These are phyloP conservation scores for Hirundo rustica DNA, from an alignment of 2,797 vertebrate genomes.

Conservation along the genomic window DNA sequence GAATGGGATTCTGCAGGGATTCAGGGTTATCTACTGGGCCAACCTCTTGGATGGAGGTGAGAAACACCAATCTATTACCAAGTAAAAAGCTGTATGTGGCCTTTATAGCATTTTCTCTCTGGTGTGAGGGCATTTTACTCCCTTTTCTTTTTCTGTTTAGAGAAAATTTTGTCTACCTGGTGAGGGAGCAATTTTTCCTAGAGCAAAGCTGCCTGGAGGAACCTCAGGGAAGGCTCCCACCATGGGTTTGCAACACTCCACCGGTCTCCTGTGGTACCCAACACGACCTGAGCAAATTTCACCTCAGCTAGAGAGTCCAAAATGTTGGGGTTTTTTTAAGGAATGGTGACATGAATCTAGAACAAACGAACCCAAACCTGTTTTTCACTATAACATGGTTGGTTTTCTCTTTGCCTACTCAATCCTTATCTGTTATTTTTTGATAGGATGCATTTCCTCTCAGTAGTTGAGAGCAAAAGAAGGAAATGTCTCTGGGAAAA, in stretches of 20 bases:
- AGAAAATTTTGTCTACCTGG: not conserved
- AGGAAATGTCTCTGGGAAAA: not conserved
- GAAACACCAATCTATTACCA: not conserved
- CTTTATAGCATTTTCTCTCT: not conserved
- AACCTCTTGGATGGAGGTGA: conserved; percentile 97
- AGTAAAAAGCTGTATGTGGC: fast-evolving
- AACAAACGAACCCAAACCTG: not conserved
- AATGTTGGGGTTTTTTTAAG: not conserved
- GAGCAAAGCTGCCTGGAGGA: not conserved
- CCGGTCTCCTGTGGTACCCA: not conserved
- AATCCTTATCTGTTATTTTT: not conserved
- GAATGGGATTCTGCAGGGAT: conserved; percentile 97
- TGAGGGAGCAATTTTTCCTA: not conserved
- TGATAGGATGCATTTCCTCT: not conserved
- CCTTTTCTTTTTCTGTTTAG: not conserved
- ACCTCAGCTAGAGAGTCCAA: not conserved
- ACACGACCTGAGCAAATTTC: not conserved
- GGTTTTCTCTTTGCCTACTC: not conserved
- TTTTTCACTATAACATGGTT: not conserved
- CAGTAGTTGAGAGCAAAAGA: not conserved
- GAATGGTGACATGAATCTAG: not conserved
- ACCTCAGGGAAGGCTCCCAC: not conserved
- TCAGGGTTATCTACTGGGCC: conserved; percentile 98
- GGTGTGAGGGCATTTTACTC: not conserved
- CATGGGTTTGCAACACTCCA: not conserved